Percentiles rank a stretch among this genome's conserved stretches.
Conservation (phyloP, 2,113 vertebrate species). For the Microcebus jonahi region DNA sequence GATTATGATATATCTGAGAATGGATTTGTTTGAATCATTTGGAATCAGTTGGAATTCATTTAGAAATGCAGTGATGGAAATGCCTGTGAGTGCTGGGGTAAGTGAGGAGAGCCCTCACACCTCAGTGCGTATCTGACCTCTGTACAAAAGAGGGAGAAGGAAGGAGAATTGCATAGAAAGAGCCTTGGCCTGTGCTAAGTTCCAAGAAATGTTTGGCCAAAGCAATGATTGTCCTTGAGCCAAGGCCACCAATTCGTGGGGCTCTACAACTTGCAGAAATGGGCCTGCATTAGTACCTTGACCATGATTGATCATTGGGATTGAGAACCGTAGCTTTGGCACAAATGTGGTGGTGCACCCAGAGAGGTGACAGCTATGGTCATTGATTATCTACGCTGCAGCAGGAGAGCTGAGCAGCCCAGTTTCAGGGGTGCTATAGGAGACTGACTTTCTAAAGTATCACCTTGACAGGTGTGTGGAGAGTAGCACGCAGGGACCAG, state of each 20-base stretch:
- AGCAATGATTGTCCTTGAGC: background rate
- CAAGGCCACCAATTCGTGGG: background rate
- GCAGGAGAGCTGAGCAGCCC: background rate
- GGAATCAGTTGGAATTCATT: background rate
- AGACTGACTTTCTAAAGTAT: background rate
- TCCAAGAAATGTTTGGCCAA: background rate
- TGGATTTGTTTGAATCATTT: background rate
- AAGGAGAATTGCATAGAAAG: background rate
- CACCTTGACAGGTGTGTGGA: too few species aligned
- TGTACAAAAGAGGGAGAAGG: background rate
- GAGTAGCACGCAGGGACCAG: rapidly evolving
- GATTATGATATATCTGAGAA: background rate
- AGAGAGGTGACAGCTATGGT: rapidly evolving
- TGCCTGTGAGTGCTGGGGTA: background rate
- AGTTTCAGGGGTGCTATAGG: background rate
- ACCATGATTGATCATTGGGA: rapidly evolving
- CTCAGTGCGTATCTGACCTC: background rate
- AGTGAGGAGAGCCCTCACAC: background rate
- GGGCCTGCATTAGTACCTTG: rapidly evolving
- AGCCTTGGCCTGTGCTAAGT: background rate
- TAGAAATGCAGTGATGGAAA: background rate
- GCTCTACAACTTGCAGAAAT: background rate
- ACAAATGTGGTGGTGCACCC: background rate
- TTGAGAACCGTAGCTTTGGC: background rate
- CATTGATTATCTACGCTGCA: rapidly evolving